Evolutionary conservation across 1,140 invertebrate genomes (phyloP).

Genomic region (Drosophila carrolli): DNA sequence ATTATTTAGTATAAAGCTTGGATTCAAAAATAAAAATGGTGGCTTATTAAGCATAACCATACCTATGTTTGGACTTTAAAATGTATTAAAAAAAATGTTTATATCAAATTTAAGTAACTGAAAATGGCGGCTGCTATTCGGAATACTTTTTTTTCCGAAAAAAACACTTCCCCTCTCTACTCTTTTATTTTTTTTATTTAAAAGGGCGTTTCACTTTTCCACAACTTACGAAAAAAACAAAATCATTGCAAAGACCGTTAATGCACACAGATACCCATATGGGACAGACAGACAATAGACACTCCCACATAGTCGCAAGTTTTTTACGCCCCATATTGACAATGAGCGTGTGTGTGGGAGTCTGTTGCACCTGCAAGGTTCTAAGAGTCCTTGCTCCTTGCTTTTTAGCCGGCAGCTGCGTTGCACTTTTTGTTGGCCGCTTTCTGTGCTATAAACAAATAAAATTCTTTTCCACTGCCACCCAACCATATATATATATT

Average conservation of each 20-base stretch:
- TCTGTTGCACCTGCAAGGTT: conserved; percentile 53
- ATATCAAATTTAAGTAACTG: too few species aligned
- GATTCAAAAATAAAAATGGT: too few species aligned
- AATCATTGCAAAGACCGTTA: conserved; percentile 31
- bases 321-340: conserved; percentile 59
- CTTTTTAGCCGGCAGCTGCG: conserved; percentile 46
- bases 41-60: too few species aligned
- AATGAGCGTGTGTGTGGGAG: conserved; percentile 28
- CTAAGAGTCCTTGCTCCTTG: conserved; percentile 18
- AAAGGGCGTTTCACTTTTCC: conserved; percentile 48
- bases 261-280: conserved; percentile 11
- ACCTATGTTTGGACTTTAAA: too few species aligned
- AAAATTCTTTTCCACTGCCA: conserved; percentile 42
- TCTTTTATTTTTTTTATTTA: neutral
- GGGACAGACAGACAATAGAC: conserved; percentile 54
- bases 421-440: conserved; percentile 73
- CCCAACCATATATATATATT: conserved; percentile 13
- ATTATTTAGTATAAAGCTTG: too few species aligned
- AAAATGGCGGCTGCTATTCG: too few species aligned
- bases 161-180: too few species aligned
- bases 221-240: conserved; percentile 42
- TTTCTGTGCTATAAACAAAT: conserved; percentile 72
- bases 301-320: conserved; percentile 13
- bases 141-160: too few species aligned
- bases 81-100: too few species aligned